These are phyloP conservation scores for Lycia hirtaria DNA, from an alignment of 2,888 invertebrate species.

Conservation along the genomic window DNA sequence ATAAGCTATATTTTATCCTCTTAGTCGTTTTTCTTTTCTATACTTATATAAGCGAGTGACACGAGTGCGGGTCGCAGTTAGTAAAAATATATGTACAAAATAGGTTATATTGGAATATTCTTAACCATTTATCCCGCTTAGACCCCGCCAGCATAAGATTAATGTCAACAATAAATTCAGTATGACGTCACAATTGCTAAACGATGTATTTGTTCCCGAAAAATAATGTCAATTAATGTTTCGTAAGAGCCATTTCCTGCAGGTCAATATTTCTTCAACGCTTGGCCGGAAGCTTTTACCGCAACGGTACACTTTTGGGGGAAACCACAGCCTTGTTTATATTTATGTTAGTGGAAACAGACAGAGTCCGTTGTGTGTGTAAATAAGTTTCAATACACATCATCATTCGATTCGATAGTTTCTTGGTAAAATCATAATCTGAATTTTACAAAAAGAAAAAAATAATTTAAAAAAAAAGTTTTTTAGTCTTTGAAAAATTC, in stretches of 20 bases:
- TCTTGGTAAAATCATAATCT: no score
- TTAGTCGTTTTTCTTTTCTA: no score
- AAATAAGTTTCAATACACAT: no score
- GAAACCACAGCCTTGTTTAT: conserved; percentile 3
- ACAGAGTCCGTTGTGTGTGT: background rate
- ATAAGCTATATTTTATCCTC: no score
- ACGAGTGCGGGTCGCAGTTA: no score
- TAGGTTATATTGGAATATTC: background rate
- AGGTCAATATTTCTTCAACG: conserved; percentile 34
- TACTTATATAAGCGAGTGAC: no score
- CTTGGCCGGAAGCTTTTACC: conserved; percentile 29
- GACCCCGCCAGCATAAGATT: background rate
- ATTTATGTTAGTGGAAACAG: conserved; percentile 1
- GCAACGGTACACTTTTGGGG: conserved; percentile 13
- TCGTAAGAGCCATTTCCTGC: conserved; percentile 19
- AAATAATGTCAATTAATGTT: conserved; percentile 33
- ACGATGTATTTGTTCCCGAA: conserved; percentile 22
- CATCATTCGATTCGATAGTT: no score
- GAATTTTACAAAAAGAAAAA: no score
- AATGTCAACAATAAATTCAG: conserved; percentile 19
- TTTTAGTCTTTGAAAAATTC: no score
- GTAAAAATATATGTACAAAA: background rate
- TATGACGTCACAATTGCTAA: conserved; percentile 25
- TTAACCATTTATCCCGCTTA: background rate
- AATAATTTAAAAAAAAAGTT: no score